phyloP scores from a whole-genome alignment of 2,797 vertebrate genomes.

The Periophthalmus magnuspinnatus region DNA sequence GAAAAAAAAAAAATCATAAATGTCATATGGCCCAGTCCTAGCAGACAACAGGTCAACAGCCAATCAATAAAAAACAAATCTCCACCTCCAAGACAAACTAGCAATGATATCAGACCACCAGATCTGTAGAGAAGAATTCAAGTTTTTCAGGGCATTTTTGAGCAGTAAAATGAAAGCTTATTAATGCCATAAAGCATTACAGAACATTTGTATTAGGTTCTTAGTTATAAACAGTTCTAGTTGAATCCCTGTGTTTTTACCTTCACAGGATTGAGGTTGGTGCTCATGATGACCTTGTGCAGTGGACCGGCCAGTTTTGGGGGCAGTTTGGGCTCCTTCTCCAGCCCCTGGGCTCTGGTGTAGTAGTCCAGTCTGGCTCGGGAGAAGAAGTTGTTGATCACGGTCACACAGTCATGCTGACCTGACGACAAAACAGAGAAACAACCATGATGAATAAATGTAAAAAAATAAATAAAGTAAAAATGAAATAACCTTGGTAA shows the following conservation, averaged over 20 bases:
- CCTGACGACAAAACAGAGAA: slow-evolving; percentile 70
- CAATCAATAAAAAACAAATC: too few species aligned
- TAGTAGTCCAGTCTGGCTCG: slow-evolving; percentile 94
- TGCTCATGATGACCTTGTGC: slow-evolving; percentile 96
- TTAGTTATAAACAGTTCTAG: not conserved
- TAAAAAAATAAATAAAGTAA: not conserved
- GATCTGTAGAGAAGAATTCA: too few species aligned
- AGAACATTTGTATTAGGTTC: not conserved
- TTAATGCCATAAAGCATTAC: too few species aligned
- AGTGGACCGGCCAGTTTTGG: slow-evolving; percentile 90
- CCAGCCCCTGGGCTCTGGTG: slow-evolving; percentile 91
- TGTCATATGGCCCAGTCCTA: too few species aligned
- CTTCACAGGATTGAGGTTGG: slow-evolving; percentile 96
- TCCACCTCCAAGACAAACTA: too few species aligned
- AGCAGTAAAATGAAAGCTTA: too few species aligned
- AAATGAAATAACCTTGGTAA: too few species aligned
- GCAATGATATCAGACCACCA: too few species aligned
- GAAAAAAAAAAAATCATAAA: too few species aligned
- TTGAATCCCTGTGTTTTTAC: slow-evolving; percentile 59
- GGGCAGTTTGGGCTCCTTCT: slow-evolving; percentile 92
- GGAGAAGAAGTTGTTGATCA: slow-evolving; percentile 98
- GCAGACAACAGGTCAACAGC: too few species aligned
- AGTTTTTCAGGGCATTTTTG: too few species aligned
- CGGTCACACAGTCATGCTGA: slow-evolving; percentile 96
- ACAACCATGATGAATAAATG: not conserved